Conservation (phyloP, 92 coral and sea anemone species). For the Chrysogorgia sp. region DNA sequence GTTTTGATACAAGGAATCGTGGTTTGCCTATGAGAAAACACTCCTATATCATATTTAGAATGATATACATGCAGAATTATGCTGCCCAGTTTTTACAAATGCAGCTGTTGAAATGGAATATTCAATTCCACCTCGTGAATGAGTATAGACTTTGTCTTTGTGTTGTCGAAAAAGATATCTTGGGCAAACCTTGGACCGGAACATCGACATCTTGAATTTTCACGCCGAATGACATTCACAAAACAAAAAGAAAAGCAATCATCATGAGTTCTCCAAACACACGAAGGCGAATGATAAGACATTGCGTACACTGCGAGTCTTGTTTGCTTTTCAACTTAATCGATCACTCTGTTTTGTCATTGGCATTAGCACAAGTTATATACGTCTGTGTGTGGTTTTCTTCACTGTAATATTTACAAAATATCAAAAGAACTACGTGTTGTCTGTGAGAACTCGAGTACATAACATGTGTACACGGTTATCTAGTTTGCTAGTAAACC, state of each 20-base stretch:
- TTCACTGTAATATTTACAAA: not conserved
- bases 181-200: no score
- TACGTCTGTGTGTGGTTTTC: conserved; percentile 23
- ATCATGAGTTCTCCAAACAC: not conserved
- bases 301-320: not conserved
- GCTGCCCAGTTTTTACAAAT: no score
- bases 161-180: no score
- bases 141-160: no score
- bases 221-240: not conserved
- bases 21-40: no score
- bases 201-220: not conserved
- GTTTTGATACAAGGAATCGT: no score
- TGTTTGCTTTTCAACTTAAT: conserved; percentile 38
- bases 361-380: conserved; percentile 20
- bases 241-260: not conserved
- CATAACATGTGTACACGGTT: not conserved
- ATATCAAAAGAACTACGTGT: not conserved
- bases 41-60: no score
- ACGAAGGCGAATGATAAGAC: conserved; percentile 10
- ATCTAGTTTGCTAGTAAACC: not conserved
- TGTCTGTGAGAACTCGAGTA: not conserved
- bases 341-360: conserved; percentile 7
- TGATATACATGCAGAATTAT: no score
- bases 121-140: no score
- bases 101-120: no score